A percentile compares a stretch with the other conserved stretches of the same genome.
Evolutionary conservation across 2,888 invertebrate genomes (phyloP).

Genomic region (Spisula solida): DNA sequence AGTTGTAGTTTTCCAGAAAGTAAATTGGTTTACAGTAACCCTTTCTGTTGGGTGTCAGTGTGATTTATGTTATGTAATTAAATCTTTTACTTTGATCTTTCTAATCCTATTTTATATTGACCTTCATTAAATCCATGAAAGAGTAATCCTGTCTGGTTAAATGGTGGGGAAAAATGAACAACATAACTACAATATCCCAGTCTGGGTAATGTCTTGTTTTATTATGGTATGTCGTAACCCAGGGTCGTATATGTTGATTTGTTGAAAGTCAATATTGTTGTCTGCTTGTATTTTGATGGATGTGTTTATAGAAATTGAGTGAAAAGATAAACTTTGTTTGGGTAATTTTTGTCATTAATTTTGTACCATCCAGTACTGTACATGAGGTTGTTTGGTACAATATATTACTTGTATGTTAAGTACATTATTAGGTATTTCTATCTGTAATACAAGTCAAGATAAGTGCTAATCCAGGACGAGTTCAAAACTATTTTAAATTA

Average conservation of each 20-base stretch:
- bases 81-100: not conserved
- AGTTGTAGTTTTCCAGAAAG: too few relatives aligned
- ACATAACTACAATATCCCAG: not conserved
- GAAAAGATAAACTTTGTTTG: not conserved
- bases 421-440: not conserved
- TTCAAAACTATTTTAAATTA: too few relatives aligned
- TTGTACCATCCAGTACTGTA: not conserved
- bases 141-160: slow-evolving; percentile 16
- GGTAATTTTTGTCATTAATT: slow-evolving; percentile 4
- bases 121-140: not conserved
- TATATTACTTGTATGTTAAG: not conserved
- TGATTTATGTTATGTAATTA: not conserved
- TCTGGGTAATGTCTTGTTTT: slow-evolving; percentile 6
- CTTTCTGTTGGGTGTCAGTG: not conserved
- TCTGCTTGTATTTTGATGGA: slow-evolving; percentile 13
- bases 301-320: not conserved
- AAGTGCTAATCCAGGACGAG: too few relatives aligned
- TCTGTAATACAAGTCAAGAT: too few relatives aligned
- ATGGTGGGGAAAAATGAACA: not conserved
- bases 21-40: too few relatives aligned
- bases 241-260: slow-evolving; percentile 5
- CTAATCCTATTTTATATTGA: not conserved
- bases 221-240: not conserved
- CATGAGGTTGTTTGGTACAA: not conserved
- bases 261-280: slow-evolving; percentile 20